Conservation (phyloP, 2,797 vertebrate genomes). For the Pteronotus mesoamericanus region DNA sequence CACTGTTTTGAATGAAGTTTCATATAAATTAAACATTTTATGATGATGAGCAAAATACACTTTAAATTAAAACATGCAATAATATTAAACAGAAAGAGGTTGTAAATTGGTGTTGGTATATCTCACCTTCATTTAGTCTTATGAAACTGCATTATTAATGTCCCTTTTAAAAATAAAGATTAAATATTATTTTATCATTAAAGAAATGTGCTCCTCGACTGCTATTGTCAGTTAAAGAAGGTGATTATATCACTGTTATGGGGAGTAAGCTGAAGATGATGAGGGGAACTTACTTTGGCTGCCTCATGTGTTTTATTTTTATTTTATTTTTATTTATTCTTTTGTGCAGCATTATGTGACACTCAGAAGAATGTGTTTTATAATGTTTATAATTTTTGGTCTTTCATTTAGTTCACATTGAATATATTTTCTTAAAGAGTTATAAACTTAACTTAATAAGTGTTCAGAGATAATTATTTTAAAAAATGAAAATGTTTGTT, state of each 20-base stretch:
- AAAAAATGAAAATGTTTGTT: neutral
- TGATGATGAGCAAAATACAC: constrained; percentile 69
- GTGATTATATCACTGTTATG: constrained; percentile 48
- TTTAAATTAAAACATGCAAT: constrained; percentile 77
- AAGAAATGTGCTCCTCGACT: constrained; percentile 33
- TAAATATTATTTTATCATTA: constrained; percentile 58
- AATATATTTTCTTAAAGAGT: neutral
- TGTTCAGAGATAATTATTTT: neutral
- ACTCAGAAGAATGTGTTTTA: neutral
- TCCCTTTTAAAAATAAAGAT: constrained; percentile 65
- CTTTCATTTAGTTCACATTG: neutral
- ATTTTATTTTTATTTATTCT: too few relatives aligned
- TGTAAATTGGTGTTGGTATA: constrained; percentile 75
- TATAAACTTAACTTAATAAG: neutral
- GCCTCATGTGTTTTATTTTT: neutral
- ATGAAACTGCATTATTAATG: constrained; percentile 71
- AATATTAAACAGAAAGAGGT: constrained; percentile 76
- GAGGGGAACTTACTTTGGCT: neutral
- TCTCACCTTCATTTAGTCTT: constrained; percentile 76
- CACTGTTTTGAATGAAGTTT: constrained; percentile 71
- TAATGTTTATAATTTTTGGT: neutral
- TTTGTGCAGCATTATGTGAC: neutral
- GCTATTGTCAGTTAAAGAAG: constrained; percentile 41
- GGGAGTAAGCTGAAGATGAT: constrained; percentile 43
- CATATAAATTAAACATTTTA: constrained; percentile 76